Percentiles rank a stretch among this genome's conserved stretches.
Evolutionary conservation across 1,140 invertebrate genomes (phyloP).

Genomic region (Ladona fulva): DNA sequence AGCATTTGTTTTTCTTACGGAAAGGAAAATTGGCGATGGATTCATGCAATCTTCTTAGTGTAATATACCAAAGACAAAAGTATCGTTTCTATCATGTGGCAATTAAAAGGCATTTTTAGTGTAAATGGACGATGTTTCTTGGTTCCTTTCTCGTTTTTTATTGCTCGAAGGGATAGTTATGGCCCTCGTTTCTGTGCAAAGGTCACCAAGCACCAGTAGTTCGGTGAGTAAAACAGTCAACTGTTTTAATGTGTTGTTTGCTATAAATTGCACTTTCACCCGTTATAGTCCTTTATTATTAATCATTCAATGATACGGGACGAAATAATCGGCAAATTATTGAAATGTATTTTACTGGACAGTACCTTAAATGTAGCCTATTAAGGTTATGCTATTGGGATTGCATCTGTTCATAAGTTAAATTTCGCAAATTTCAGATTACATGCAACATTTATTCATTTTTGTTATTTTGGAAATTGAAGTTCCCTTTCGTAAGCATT

Average conservation of each 20-base stretch:
- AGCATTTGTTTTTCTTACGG: background rate
- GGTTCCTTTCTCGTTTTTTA: background rate
- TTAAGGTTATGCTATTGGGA: background rate
- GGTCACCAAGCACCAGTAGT: slow-evolving; percentile 55
- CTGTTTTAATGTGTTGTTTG: background rate
- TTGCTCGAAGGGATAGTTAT: slow-evolving; percentile 32
- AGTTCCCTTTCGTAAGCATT: no score
- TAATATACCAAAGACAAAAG: background rate
- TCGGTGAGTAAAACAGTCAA: slow-evolving; percentile 6
- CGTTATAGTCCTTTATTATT: no score
- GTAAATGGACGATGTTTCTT: slow-evolving; percentile 5
- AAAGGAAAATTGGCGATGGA: slow-evolving; percentile 1
- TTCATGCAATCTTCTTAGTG: background rate
- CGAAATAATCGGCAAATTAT: no score
- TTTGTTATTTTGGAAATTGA: no score
- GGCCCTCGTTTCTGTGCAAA: slow-evolving; percentile 60
- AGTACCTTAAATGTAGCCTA: background rate
- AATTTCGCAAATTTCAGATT: background rate
- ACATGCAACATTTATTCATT: no score
- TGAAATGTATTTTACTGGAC: no score
- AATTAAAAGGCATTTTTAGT: background rate
- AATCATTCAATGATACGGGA: no score
- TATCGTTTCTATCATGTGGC: slow-evolving; percentile 5
- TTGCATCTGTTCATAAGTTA: background rate
- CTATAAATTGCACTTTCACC: background rate